Percentiles rank a stretch among this genome's conserved stretches.
Evolutionary conservation across 2,113 vertebrate genomes (phyloP).

Genomic region (Muntiacus muntjak): DNA sequence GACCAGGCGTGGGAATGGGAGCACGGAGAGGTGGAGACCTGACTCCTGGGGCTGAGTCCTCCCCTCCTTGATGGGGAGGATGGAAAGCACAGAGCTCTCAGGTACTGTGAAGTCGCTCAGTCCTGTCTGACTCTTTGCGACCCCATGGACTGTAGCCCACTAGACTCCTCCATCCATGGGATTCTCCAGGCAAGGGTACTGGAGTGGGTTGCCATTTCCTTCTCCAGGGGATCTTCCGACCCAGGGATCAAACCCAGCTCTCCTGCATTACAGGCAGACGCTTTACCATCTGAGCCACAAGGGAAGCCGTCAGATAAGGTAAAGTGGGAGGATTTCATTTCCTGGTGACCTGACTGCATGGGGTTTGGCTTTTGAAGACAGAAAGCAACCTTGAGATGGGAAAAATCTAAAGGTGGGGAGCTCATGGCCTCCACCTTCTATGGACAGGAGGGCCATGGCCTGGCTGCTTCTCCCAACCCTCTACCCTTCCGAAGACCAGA

Average conservation of each 20-base stretch:
- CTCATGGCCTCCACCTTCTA: not conserved
- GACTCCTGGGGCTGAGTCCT: not conserved
- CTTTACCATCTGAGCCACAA: not conserved
- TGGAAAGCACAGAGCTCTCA: not conserved
- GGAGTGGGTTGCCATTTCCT: not conserved
- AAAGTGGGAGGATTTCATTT: not conserved
- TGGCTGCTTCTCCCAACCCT: not conserved
- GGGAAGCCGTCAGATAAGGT: not conserved
- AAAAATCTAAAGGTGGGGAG: not conserved
- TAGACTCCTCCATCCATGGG: not conserved
- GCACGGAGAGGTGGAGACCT: accelerated
- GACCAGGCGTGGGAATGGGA: not conserved
- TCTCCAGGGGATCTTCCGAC: not conserved
- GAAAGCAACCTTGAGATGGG: not conserved
- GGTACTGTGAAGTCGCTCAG: not conserved
- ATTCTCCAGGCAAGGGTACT: not conserved
- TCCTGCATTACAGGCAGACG: not conserved
- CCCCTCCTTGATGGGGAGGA: not conserved
- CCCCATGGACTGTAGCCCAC: not conserved
- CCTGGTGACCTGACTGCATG: not conserved
- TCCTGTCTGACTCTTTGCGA: not conserved
- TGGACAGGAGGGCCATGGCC: not conserved
- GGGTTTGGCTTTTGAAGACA: not conserved
- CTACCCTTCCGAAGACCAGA: not conserved
- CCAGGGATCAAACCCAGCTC: not conserved